Percentiles rank a stretch among this genome's conserved stretches.
Evolutionary conservation across 2,797 vertebrate species (phyloP).

Genomic region (Loriculus beryllinus): DNA sequence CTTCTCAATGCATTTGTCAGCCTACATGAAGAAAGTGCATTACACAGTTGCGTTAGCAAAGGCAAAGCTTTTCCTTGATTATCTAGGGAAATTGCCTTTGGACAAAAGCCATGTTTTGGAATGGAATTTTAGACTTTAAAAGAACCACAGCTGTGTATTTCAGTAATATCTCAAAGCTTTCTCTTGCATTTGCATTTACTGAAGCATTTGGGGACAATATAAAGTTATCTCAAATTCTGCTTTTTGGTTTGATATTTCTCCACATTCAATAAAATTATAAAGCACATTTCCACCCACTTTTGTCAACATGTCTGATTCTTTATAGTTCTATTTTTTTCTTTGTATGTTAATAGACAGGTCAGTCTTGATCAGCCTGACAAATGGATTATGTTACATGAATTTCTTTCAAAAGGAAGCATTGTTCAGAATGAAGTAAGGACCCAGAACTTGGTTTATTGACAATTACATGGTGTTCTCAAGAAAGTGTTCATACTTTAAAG

Average conservation of each 20-base stretch:
- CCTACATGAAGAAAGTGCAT: neutral
- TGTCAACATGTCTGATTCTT: neutral
- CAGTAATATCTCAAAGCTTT: neutral
- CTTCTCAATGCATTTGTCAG: neutral
- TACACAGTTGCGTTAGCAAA: neutral
- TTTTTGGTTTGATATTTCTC: neutral
- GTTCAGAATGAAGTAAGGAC: neutral
- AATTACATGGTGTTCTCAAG: neutral
- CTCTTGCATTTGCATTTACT: neutral
- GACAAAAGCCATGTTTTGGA: neutral
- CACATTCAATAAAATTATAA: neutral
- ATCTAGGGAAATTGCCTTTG: neutral
- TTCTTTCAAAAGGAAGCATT: neutral
- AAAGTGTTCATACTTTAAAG: constrained; percentile 1
- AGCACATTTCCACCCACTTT: neutral
- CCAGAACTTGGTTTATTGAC: neutral
- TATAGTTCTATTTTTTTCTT: neutral
- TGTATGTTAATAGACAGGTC: neutral
- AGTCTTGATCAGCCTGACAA: neutral
- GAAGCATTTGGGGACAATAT: neutral
- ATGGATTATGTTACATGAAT: neutral
- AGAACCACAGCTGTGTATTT: neutral
- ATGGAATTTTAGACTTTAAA: neutral
- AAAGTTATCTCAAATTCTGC: neutral
- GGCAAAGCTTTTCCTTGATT: neutral